A percentile compares a stretch with the other conserved stretches of the same genome.
These are phyloP conservation scores for Poecile atricapillus DNA, from an alignment of 2,113 vertebrate genomes.

Conservation along the genomic window DNA sequence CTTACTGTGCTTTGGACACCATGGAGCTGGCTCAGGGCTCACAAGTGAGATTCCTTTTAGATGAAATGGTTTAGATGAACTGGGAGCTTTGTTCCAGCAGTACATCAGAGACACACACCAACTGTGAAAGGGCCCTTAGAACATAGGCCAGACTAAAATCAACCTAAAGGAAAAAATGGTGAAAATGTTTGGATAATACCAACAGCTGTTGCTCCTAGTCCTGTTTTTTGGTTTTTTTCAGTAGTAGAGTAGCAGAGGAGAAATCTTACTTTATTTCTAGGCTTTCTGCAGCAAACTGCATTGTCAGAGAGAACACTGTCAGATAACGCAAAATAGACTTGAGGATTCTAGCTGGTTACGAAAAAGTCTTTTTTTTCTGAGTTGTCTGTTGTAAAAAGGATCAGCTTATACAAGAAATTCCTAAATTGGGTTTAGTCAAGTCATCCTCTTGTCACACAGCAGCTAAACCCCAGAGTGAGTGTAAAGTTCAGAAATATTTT, in stretches of 20 bases:
- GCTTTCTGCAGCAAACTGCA: neutral
- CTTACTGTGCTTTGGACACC: neutral
- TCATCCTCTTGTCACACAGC: neutral
- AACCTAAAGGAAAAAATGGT: neutral
- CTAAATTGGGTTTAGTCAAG: neutral
- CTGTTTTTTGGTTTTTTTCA: neutral
- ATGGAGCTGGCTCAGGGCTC: neutral
- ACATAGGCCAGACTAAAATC: neutral
- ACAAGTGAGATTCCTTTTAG: neutral
- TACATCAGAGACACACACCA: neutral
- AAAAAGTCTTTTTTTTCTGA: neutral
- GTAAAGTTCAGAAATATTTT: neutral
- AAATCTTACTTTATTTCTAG: neutral
- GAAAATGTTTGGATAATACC: neutral
- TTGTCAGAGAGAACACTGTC: neutral
- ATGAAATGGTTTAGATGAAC: neutral
- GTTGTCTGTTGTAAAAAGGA: neutral
- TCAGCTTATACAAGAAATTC: neutral
- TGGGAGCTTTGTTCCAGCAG: neutral
- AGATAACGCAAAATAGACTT: neutral
- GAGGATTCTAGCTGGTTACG: neutral
- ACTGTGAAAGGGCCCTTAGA: neutral
- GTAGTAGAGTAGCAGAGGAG: neutral
- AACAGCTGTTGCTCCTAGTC: neutral
- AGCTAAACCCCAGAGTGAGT: neutral